Conservation (phyloP, 2,797 vertebrate genomes). For the Melanotaenia boesemani region DNA sequence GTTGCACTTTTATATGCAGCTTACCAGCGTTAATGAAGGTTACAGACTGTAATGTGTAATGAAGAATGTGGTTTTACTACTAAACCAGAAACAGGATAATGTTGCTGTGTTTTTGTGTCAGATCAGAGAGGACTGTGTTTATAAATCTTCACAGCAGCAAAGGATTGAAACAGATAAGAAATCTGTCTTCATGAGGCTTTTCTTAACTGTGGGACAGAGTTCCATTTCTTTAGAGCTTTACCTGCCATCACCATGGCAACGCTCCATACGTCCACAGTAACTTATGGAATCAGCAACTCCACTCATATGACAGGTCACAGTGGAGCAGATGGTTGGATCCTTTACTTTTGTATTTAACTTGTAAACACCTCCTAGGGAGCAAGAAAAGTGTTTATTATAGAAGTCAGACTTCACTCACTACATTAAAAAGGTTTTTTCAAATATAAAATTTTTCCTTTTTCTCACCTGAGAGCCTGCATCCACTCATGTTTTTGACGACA, state of each 20-base stretch:
- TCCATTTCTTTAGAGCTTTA: not conserved
- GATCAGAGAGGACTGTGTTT: too few species aligned
- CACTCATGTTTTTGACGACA: not conserved
- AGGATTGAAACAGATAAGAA: too few species aligned
- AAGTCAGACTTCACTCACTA: too few species aligned
- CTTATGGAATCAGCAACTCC: not conserved
- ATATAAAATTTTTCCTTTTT: too few species aligned
- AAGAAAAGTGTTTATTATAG: not conserved
- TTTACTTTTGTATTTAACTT: not conserved
- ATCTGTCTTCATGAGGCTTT: not conserved
- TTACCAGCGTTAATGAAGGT: not conserved
- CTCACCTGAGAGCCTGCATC: not conserved
- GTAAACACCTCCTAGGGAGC: not conserved
- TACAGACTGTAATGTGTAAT: not conserved
- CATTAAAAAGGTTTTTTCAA: too few species aligned
- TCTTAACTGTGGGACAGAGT: not conserved
- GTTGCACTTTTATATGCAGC: not conserved
- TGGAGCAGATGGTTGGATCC: not conserved
- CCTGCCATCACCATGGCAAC: not conserved
- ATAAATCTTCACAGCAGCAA: too few species aligned
- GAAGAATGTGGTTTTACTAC: too few species aligned
- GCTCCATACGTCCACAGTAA: not conserved
- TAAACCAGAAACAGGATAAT: too few species aligned
- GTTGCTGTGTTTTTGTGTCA: too few species aligned
- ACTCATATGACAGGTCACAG: not conserved